Conservation (phyloP, 92 coral and sea anemone species). For the Porites evermanni region DNA sequence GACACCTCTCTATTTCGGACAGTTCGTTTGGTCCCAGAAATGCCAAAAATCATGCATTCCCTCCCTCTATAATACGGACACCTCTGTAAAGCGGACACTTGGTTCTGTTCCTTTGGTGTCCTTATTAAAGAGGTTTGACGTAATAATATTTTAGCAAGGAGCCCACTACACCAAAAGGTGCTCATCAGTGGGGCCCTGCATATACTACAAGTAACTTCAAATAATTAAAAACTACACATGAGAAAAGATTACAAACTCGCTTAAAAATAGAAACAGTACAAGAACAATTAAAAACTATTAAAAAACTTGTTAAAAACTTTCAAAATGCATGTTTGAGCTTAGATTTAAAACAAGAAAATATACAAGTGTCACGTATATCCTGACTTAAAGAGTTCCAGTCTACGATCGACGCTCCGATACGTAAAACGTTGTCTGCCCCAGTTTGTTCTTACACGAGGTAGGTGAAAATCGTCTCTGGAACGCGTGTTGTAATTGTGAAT, state of each 20-base stretch:
- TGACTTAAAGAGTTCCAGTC: not conserved
- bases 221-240: not conserved
- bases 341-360: not conserved
- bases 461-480: conserved; percentile 3
- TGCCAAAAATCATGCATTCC: too few species aligned
- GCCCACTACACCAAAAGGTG: not conserved
- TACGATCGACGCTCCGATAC: not conserved
- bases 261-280: too few species aligned
- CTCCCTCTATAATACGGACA: too few species aligned
- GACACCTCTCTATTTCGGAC: too few species aligned
- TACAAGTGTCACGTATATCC: not conserved
- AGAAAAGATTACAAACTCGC: not conserved
- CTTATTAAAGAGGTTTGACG: too few species aligned
- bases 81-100: too few species aligned
- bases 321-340: not conserved
- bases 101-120: too few species aligned
- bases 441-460: not conserved
- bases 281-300: too few species aligned
- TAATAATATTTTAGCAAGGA: not conserved
- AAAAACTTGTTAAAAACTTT: not conserved
- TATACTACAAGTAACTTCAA: not conserved
- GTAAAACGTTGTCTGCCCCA: not conserved
- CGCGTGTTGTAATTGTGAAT: not conserved
- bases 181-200: not conserved
- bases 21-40: too few species aligned